Evolutionary conservation across 2,888 invertebrate genomes (phyloP), one percentile per base, ranked within the genome.

Genomic region (Clivina fossor): DNA sequence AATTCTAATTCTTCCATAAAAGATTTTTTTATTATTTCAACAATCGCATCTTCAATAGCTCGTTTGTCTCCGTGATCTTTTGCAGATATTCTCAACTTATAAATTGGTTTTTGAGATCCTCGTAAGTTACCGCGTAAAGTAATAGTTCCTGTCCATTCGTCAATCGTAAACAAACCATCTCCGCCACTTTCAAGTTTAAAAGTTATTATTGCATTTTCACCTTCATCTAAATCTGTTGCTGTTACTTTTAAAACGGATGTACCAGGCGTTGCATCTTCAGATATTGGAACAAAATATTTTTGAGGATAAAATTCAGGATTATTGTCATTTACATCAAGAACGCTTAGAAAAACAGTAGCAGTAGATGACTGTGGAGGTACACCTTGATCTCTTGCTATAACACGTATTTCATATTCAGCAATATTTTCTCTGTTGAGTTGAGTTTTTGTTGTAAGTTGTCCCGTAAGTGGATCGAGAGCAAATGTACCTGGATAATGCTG

Each of bases 291-390:
- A 69, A 93, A 87, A 73, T 96, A 96, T 66, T 85, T 82, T 68
- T 82, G 82, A 0, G 96, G 96, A 76, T 95, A 95, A 76, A 97
- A 95, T 66, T 85, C 82, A 0, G 96, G 96, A 64, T 83, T 82
- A 71, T 96, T 95, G 74, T 97, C 96, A 72, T 97, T 96, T 9
- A 92, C 84, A 74, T 96, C 96, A 58, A 85, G 77, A 13, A 97
- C 82, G 62, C 78, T 84, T 4, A 97, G 74, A 66, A 82, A 80
- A 46, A 97, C 86, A 1, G 92, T 90, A 5, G 93, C 92, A 0
- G 93, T 92, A 4, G 95, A 91, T 13, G 93, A 91, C 69, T 93
- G 88, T 0, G 93, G 87, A 20, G 93, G 92, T 66, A 84, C 84
- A 5, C 95, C 96, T 76, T 92, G 91, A 78, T 97, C 96, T 74